Percentiles rank a stretch among this genome's conserved stretches.
phyloP scores from a whole-genome alignment of 2,113 vertebrate species.

The Callochromis pleurospilus region DNA sequence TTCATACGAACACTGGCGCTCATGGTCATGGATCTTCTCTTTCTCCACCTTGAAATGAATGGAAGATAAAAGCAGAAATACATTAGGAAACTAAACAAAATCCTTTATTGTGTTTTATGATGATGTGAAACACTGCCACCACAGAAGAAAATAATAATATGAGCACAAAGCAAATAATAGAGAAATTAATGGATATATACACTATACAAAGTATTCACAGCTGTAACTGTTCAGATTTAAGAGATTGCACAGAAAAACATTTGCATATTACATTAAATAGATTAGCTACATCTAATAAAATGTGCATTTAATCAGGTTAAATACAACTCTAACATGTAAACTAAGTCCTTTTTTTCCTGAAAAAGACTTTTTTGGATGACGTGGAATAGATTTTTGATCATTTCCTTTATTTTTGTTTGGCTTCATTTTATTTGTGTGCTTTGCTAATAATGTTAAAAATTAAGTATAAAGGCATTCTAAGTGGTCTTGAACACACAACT shows the following conservation, averaged over 20 bases:
- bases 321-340: neutral
- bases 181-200: neutral
- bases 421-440: neutral
- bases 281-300: neutral
- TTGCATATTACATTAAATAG: neutral
- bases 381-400: neutral
- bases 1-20: conserved; percentile 78
- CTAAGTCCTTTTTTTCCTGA: neutral
- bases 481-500: neutral
- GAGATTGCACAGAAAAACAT: neutral
- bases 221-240: neutral
- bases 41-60: conserved; percentile 78
- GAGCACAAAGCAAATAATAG: neutral
- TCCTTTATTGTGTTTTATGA: neutral
- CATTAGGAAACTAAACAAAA: neutral
- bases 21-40: conserved; percentile 82
- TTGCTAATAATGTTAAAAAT: neutral
- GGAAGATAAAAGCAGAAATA: neutral
- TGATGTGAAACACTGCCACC: neutral
- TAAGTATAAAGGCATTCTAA: neutral
- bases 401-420: neutral
- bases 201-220: neutral
- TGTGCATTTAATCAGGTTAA: neutral
- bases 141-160: neutral
- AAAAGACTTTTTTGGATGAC: neutral